A percentile compares a stretch with the other conserved stretches of the same genome.
These are phyloP conservation scores for Montipora foliosa DNA, from an alignment of 64 coral and sea anemone genomes.

Conservation along the genomic window DNA sequence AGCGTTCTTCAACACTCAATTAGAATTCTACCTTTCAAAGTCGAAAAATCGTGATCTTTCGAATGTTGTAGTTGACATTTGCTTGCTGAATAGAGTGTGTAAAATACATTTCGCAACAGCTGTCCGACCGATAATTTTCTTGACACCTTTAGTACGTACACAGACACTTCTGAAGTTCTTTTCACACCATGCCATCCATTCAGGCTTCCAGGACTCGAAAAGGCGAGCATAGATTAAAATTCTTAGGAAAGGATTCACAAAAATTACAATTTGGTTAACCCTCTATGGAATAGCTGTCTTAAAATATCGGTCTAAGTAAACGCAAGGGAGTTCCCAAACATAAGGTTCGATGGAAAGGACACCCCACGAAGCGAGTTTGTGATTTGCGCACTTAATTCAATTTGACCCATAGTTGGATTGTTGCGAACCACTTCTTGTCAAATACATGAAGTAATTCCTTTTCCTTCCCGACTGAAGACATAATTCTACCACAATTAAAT, in stretches of 20 bases:
- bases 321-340: background rate
- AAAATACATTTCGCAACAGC: slow-evolving; percentile 31
- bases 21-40: background rate
- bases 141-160: background rate
- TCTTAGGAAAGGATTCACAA: background rate
- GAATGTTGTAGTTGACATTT: background rate
- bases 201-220: background rate
- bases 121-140: slow-evolving; percentile 32
- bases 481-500: slow-evolving; percentile 23
- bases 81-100: background rate
- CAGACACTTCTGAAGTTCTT: background rate
- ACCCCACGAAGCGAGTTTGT: background rate
- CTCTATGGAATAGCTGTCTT: background rate
- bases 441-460: slow-evolving; percentile 30
- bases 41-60: background rate
- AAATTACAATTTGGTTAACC: background rate
- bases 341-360: slow-evolving; percentile 17
- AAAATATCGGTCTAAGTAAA: background rate
- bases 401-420: slow-evolving; percentile 34
- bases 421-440: slow-evolving; percentile 43
- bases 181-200: slow-evolving; percentile 16
- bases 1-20: background rate
- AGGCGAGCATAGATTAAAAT: background rate
- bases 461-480: slow-evolving; percentile 23
- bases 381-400: slow-evolving; percentile 52